Evolutionary conservation across 2,113 vertebrate genomes (phyloP), one percentile per base, ranked within the genome.

Genomic region (Melierax canorus): DNA sequence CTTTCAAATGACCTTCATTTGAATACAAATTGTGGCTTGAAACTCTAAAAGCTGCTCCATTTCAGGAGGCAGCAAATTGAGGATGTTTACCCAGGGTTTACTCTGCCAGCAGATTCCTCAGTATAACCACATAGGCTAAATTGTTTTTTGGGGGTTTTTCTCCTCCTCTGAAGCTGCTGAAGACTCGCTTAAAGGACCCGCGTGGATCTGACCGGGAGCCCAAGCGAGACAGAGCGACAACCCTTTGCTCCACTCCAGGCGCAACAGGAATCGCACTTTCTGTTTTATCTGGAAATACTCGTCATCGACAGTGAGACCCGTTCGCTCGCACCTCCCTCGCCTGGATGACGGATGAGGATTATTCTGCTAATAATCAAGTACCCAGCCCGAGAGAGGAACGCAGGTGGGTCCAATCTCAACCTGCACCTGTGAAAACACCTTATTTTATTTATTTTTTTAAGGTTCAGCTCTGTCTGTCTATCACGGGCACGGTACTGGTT

Each of bases 1-100:
- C 98, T 98, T 98, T 98, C 98, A 98, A 98, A 98, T 98, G 98
- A 98, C 98, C 98, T 98, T 98, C 98, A 98, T 98, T 97, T 98
- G 98, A 98, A 98, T 98, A 98, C 97, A 98, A 98, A 98, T 97
- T 97, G 98, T 97, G 97, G 95, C 96, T 98, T 51, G 79, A 96
- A 98, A 98, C 94, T 97, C 96, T 95, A 91, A 98, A 98, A 97
- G 97, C 98, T 60, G 96, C 97, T 98, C 93, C 16, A 86, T 97
- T 97, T 97, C 96, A 91, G 97, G 95, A 97, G 92, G 97, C 96
- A 91, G 95, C 95, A 94, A 96, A 98, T 83, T 46, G 88, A 97
- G 74, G 94, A 90, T 81, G 74, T 94, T 96, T 92, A 58, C 45
- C 21, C 27, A 5, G 72, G 81, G 66, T 69, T 92, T 84, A 69